phyloP scores from a whole-genome alignment of 1,140 invertebrate genomes.

The Lucilia cuprina region DNA sequence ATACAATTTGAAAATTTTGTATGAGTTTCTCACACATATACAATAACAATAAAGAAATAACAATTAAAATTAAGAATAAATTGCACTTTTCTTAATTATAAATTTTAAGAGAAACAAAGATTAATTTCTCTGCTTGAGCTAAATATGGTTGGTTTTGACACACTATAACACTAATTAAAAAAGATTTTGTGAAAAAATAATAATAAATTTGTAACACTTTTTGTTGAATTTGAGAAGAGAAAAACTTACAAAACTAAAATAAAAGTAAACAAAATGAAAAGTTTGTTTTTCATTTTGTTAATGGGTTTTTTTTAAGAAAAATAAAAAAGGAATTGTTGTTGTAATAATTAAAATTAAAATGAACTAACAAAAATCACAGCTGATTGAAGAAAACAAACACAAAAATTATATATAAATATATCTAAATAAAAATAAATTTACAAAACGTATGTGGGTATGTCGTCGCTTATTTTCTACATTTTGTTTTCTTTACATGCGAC shows the following conservation, averaged over 20 bases:
- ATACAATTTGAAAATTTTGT: not conserved
- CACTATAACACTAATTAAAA: too few species aligned
- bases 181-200: too few species aligned
- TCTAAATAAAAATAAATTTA: not conserved
- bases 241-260: too few species aligned
- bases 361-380: slow-evolving; percentile 26
- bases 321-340: not conserved
- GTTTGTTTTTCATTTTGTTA: too few species aligned
- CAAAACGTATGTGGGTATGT: not conserved
- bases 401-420: not conserved
- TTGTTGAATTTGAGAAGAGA: not conserved
- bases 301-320: not conserved
- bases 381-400: slow-evolving; percentile 13
- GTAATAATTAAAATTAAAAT: not conserved
- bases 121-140: not conserved
- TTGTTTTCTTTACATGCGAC: slow-evolving; percentile 44
- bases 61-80: not conserved
- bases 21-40: not conserved
- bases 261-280: too few species aligned
- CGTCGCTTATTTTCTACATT: not conserved
- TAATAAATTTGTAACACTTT: not conserved
- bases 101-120: not conserved
- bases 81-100: not conserved
- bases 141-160: too few species aligned
- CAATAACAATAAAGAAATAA: not conserved